phyloP scores from a whole-genome alignment of 2,113 vertebrate species.

The Trogon surrucura region DNA sequence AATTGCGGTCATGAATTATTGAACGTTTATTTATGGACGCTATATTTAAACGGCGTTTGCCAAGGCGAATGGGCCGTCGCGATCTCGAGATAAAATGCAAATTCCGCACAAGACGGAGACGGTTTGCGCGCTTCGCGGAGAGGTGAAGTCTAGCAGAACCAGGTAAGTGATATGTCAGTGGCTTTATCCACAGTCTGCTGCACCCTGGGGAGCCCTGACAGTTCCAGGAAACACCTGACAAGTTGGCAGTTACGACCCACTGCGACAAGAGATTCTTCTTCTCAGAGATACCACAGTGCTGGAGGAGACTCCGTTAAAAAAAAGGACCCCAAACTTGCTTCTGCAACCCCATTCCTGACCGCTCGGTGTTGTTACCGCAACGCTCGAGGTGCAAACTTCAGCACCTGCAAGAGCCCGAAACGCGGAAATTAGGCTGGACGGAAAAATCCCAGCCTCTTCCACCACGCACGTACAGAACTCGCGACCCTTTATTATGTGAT shows the following conservation, averaged over 20 bases:
- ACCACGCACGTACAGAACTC: accelerated
- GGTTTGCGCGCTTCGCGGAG: conserved; percentile 27
- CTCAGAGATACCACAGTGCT: neutral
- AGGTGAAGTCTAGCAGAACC: conserved; percentile 64
- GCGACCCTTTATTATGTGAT: neutral
- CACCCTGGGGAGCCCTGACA: neutral
- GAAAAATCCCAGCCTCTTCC: neutral
- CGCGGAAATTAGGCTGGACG: neutral
- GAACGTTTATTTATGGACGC: conserved; percentile 86
- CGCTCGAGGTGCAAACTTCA: neutral
- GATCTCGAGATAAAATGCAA: conserved; percentile 80
- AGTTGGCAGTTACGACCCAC: neutral
- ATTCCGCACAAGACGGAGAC: conserved; percentile 57
- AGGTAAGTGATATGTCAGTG: conserved; percentile 52
- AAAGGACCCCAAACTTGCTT: neutral
- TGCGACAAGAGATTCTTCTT: neutral
- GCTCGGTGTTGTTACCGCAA: accelerated
- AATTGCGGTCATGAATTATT: conserved; percentile 97
- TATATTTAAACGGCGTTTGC: conserved; percentile 82
- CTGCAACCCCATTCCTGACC: neutral
- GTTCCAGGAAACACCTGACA: conserved; percentile 45
- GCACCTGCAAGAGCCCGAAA: neutral
- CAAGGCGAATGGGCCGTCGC: conserved; percentile 74
- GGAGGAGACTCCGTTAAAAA: neutral
- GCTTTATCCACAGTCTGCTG: conserved; percentile 13